Evolutionary conservation across 2,797 vertebrate species (phyloP).

Genomic region (Chanos chanos): DNA sequence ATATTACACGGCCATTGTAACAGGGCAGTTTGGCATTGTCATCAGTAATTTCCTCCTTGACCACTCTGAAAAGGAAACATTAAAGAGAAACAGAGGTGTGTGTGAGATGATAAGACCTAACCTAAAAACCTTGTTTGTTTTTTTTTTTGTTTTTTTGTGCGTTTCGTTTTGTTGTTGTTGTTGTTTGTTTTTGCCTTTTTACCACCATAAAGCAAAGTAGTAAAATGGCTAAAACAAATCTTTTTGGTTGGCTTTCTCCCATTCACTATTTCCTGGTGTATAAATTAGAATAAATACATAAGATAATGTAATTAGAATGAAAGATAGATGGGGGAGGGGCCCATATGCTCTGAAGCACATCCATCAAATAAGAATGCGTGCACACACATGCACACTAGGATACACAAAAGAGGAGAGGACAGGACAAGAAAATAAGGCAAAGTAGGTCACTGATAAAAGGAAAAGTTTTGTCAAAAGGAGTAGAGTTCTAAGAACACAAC

Average conservation of each 20-base stretch:
- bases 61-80: slow-evolving; percentile 59
- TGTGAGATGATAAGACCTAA: neutral
- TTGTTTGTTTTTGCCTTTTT: too few species aligned
- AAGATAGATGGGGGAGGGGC: slow-evolving; percentile 4
- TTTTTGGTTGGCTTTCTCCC: too few species aligned
- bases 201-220: too few species aligned
- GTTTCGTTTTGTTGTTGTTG: too few species aligned
- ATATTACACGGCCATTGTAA: slow-evolving; percentile 96
- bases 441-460: neutral
- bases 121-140: too few species aligned
- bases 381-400: neutral
- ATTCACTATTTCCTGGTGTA: slow-evolving; percentile 18
- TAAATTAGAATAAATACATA: slow-evolving; percentile 37
- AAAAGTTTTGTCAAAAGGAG: neutral
- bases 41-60: slow-evolving; percentile 84
- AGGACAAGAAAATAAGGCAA: neutral
- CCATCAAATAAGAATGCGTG: slow-evolving; percentile 18
- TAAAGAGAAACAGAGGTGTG: neutral
- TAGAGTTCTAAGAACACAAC: neutral
- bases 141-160: too few species aligned
- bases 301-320: slow-evolving; percentile 9
- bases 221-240: too few species aligned
- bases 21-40: slow-evolving; percentile 96
- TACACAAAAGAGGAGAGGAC: neutral
- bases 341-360: neutral